phyloP scores from a whole-genome alignment of 1,140 invertebrate species.

The Ostrea denselamellosa region DNA sequence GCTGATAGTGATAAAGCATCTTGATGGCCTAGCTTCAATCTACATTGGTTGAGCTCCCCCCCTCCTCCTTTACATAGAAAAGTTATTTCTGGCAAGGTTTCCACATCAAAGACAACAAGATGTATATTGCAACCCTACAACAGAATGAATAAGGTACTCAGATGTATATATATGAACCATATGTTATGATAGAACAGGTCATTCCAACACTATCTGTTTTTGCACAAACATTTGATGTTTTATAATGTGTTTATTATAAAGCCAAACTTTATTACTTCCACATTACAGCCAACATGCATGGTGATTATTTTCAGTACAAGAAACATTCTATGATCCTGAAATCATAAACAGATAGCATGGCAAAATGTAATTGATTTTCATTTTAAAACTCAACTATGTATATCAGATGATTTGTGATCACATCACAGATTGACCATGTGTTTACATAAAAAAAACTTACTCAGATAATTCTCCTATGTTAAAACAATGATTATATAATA shows the following conservation, averaged over 20 bases:
- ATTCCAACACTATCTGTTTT: conserved; percentile 31
- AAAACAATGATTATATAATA: too few species aligned
- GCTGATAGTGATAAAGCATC: conserved; percentile 29
- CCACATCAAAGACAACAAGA: conserved; percentile 14
- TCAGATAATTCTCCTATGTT: too few species aligned
- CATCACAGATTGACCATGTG: too few species aligned
- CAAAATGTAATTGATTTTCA: too few species aligned
- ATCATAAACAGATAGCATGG: neutral
- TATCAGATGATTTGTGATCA: too few species aligned
- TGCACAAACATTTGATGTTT: conserved; percentile 16
- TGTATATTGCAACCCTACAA: neutral
- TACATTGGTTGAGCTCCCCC: neutral
- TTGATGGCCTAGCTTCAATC: neutral
- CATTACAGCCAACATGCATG: neutral
- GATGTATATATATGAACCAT: conserved; percentile 12
- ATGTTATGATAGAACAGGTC: conserved; percentile 21
- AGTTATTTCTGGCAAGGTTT: neutral
- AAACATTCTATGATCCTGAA: neutral
- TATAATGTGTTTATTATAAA: neutral
- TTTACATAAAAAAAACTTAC: too few species aligned
- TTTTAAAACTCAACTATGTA: too few species aligned
- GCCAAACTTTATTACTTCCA: neutral
- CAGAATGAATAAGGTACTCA: neutral
- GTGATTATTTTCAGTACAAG: neutral
- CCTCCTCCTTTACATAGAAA: neutral